Percentiles rank a stretch among this genome's conserved stretches.
These are phyloP conservation scores for Caenorhabditis sinica DNA, from an alignment of 2,888 invertebrate genomes.

Conservation along the genomic window DNA sequence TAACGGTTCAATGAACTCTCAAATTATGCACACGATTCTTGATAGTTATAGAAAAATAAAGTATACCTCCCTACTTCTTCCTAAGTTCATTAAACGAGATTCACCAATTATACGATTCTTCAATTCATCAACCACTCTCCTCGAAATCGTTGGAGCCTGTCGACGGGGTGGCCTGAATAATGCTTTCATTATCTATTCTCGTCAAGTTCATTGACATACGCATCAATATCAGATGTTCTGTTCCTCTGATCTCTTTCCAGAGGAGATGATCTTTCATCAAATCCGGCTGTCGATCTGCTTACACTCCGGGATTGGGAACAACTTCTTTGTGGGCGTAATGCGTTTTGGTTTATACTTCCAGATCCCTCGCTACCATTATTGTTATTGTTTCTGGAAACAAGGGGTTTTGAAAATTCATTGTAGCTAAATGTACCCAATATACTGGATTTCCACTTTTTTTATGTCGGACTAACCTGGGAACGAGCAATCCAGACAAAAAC, in stretches of 20 bases:
- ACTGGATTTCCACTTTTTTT: background rate
- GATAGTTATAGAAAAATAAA: background rate
- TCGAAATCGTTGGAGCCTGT: constrained; percentile 61
- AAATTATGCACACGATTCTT: background rate
- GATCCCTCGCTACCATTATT: constrained; percentile 29
- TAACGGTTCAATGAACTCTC: constrained; percentile 59
- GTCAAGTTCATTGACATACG: constrained; percentile 1
- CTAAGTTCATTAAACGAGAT: constrained; percentile 34
- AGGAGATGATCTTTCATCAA: constrained; percentile 60
- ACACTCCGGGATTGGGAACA: constrained; percentile 52
- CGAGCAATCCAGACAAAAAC: constrained; percentile 78
- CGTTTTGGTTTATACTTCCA: constrained; percentile 3
- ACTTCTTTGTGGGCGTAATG: constrained; percentile 50
- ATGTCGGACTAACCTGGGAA: constrained; percentile 52
- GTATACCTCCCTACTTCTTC: constrained; percentile 52
- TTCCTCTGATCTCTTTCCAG: constrained; percentile 45
- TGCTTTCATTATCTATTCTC: no score
- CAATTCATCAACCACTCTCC: constrained; percentile 87
- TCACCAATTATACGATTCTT: constrained; percentile 88
- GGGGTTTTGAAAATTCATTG: no score
- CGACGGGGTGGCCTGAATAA: constrained; percentile 50
- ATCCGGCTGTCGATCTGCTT: constrained; percentile 47
- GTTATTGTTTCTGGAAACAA: constrained; percentile 48
- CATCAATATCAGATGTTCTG: constrained; percentile 42
- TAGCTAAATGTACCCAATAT: no score